Conservation (phyloP, 2,797 vertebrate genomes). For the Corythornis leucogaster region DNA sequence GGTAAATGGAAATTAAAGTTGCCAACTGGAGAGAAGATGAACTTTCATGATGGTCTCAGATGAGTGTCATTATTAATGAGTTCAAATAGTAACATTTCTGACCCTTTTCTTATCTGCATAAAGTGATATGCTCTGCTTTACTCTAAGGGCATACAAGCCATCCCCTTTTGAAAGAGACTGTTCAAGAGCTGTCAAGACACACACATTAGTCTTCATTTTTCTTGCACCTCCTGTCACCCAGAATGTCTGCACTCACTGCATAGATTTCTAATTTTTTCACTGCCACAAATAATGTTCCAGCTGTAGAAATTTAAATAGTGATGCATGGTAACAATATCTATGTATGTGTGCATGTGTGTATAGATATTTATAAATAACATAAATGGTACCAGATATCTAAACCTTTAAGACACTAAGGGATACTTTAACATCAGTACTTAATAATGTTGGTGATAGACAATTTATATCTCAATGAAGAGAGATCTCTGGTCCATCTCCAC, state of each 20-base stretch:
- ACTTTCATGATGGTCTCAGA: not conserved
- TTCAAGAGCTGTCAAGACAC: not conserved
- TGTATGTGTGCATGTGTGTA: rapidly evolving
- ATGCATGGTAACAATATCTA: not conserved
- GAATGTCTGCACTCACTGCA: not conserved
- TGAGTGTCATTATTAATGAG: not conserved
- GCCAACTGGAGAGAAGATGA: not conserved
- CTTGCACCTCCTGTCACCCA: not conserved
- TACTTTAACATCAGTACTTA: not conserved
- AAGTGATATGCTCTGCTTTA: not conserved
- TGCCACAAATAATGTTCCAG: not conserved
- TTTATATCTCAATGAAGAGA: not conserved
- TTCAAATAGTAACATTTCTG: not conserved
- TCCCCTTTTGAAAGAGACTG: not conserved
- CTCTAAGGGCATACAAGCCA: not conserved
- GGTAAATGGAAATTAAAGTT: not conserved
- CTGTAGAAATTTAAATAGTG: not conserved
- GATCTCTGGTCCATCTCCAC: not conserved
- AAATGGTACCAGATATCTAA: not conserved
- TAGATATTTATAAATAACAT: not conserved
- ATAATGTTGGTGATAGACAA: not conserved
- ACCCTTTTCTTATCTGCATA: not conserved
- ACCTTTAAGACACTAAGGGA: not conserved
- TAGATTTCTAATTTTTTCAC: not conserved
- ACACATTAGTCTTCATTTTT: not conserved